phyloP scores from a whole-genome alignment of 2,888 invertebrate genomes.

The Belgica antarctica region DNA sequence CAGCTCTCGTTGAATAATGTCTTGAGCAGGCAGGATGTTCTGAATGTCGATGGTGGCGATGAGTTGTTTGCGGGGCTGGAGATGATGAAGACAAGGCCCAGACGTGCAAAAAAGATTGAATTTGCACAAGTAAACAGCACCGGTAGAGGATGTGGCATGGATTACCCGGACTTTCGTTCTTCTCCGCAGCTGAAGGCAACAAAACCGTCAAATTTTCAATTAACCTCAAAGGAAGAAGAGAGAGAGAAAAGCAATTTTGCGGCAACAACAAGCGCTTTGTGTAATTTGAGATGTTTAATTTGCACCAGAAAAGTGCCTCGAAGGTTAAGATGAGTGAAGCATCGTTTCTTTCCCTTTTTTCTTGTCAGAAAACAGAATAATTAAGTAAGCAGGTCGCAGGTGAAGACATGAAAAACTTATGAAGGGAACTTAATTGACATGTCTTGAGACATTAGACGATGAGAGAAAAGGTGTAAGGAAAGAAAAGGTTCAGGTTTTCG shows the following conservation, averaged over 20 bases:
- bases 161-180: neutral
- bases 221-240: neutral
- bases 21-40: neutral
- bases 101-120: too few relatives aligned
- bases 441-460: too few relatives aligned
- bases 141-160: too few relatives aligned
- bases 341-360: neutral
- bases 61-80: too few relatives aligned
- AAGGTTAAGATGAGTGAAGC: neutral
- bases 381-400: conserved; percentile 27
- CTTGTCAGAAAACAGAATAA: neutral
- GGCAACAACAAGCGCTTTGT: neutral
- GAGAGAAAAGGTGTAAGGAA: neutral
- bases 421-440: neutral
- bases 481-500: conserved; percentile 12
- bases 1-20: conserved; percentile 23
- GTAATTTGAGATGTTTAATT: conserved; percentile 5
- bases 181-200: neutral
- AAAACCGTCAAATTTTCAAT: conserved; percentile 32
- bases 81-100: too few relatives aligned
- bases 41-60: neutral
- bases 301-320: neutral
- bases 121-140: too few relatives aligned
- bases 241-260: neutral
- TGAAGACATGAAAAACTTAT: conserved; percentile 18